These are phyloP conservation scores for Cyrtorhinus lividipennis DNA, from an alignment of 1,140 invertebrate genomes.

Conservation along the genomic window DNA sequence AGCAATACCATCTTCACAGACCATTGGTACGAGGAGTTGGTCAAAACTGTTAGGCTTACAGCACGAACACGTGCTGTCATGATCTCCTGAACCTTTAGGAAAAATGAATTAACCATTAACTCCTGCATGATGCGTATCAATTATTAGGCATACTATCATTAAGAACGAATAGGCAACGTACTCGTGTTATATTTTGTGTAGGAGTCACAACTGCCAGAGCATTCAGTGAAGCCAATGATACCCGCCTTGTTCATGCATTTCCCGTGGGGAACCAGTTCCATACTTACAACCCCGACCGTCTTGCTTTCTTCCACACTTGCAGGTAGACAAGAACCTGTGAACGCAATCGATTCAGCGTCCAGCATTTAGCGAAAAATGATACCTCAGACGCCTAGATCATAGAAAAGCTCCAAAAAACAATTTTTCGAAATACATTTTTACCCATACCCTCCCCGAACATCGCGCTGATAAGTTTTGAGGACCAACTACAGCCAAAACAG, in stretches of 20 bases:
- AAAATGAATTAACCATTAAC: slow-evolving; percentile 15
- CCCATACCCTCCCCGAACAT: no score
- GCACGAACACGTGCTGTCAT: slow-evolving; percentile 41
- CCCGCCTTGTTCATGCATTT: slow-evolving; percentile 42
- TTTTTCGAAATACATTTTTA: no score
- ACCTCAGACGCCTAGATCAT: no score
- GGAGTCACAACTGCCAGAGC: slow-evolving; percentile 47
- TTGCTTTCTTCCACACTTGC: slow-evolving; percentile 34
- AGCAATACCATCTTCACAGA: slow-evolving; percentile 16
- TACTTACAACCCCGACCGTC: slow-evolving; percentile 39
- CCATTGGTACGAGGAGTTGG: slow-evolving; percentile 3
- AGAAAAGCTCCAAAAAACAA: slow-evolving; percentile 12
- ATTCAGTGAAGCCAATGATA: slow-evolving; percentile 44
- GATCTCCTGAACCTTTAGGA: slow-evolving; percentile 34
- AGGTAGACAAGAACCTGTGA: slow-evolving; percentile 39
- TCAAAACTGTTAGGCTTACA: slow-evolving; percentile 31
- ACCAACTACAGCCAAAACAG: no score
- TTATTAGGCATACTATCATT: background rate
- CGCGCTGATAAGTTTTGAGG: no score
- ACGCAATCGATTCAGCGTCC: no score
- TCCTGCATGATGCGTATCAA: background rate
- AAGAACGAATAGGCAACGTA: slow-evolving; percentile 28
- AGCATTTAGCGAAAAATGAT: slow-evolving; percentile 36
- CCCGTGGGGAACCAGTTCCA: slow-evolving; percentile 34
- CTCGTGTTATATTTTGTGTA: slow-evolving; percentile 44